Evolutionary conservation across 2,888 invertebrate species (phyloP).

Genomic region (Archaeoteleia sp.): DNA sequence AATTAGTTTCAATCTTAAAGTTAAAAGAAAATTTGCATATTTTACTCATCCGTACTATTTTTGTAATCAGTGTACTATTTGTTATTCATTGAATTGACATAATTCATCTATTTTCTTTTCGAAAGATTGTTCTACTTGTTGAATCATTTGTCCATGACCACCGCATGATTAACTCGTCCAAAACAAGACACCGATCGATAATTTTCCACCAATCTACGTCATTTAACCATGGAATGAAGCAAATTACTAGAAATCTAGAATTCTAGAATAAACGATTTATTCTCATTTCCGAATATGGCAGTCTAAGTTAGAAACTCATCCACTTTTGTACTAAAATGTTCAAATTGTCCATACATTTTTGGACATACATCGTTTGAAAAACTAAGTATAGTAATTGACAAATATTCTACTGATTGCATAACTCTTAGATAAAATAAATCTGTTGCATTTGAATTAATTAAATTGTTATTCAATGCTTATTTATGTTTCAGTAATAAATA

Average conservation of each 20-base stretch:
- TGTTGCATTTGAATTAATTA: no score
- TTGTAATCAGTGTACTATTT: slow-evolving; percentile 1
- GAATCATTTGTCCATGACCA: slow-evolving; percentile 46
- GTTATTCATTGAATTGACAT: not conserved
- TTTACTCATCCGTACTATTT: slow-evolving; percentile 14
- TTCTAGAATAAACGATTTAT: slow-evolving; percentile 23
- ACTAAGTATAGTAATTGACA: no score
- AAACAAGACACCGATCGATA: slow-evolving; percentile 27
- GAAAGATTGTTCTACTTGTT: slow-evolving; percentile 39
- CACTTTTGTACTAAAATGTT: slow-evolving; percentile 22
- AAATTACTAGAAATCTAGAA: slow-evolving; percentile 29
- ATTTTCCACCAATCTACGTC: slow-evolving; percentile 21
- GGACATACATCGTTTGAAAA: no score
- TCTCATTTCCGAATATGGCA: slow-evolving; percentile 20
- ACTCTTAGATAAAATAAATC: no score
- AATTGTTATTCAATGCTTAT: no score
- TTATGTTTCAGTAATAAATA: no score
- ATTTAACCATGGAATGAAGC: slow-evolving; percentile 30
- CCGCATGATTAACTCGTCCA: slow-evolving; percentile 31
- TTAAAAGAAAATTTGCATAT: no score
- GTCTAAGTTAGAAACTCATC: slow-evolving; percentile 16
- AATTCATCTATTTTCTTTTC: slow-evolving; percentile 8
- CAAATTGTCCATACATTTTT: slow-evolving; percentile 22
- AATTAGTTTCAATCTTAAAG: no score
- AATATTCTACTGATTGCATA: no score